Base-by-base conservation (phyloP, 2,113 vertebrate species). In the Tor tambroides region DNA sequence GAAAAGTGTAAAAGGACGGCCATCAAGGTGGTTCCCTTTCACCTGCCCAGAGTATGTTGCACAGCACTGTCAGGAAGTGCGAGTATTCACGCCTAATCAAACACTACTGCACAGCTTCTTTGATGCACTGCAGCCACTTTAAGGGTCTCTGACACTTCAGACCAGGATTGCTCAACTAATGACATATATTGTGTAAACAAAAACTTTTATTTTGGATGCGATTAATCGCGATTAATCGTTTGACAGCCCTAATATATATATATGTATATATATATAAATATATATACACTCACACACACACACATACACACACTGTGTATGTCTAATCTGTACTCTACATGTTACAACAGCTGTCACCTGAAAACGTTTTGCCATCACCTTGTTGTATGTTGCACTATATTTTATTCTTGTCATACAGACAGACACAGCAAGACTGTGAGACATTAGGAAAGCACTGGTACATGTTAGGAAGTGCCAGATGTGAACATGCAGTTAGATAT, bases 101-200 rank as follows among this genome's bases (percentile, higher is more conserved):
- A 78, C 8, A 80, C 19, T 38, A 35, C 51, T 32, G 51, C 21
- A 19, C 17, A 38, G 8, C 54, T 80, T 38, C 30, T 80, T 63
- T 80, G 56, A 63, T 80, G 78, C 5, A 35, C 21, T 61, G 11
- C 3, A 80, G 30, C 59, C 21, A 80, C 35, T 63, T 80, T 17
- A 63, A 80, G 2, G 77, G 77, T 38, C 54, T 7, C 30, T 80
- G 21, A 80, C 21, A 61, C 19, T 80, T 80, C 77, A 61, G 11
- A 80, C 51, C 4, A 38, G 19, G 26, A 80, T 35, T 38, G 30
- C 30, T 79, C 7, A 79, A 79, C 49, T 56, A 79, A 79, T 79
- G 76, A n/a, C n/a, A n/a, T n/a, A n/a, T n/a, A n/a, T n/a, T n/a
- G n/a, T n/a, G n/a, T n/a, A n/a, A n/a, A n/a, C n/a, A n/a, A n/a